Evolutionary conservation across 2,888 invertebrate species (phyloP).

Genomic region (Drosophila picticornis): DNA sequence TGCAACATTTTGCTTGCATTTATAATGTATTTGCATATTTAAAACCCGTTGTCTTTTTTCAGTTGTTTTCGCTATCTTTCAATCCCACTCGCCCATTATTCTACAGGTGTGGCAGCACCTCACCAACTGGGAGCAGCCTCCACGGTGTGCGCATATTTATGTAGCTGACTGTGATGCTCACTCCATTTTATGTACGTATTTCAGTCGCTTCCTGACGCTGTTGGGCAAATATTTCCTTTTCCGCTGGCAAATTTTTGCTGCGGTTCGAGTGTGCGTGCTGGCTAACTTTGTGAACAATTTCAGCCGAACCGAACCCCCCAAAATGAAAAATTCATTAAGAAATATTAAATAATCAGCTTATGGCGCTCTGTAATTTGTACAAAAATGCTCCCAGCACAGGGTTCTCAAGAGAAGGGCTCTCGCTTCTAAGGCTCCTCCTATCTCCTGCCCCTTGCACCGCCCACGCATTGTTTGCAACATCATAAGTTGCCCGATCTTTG

Average conservation of each 20-base stretch:
- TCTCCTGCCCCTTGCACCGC: neutral
- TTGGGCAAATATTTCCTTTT: constrained; percentile 56
- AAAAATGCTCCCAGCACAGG: constrained; percentile 5
- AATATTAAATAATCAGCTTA: constrained; percentile 79
- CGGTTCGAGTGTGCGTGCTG: constrained; percentile 24
- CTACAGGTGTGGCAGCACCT: constrained; percentile 24
- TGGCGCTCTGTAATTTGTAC: constrained; percentile 29
- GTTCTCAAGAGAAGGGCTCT: constrained; percentile 5
- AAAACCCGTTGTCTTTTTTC: constrained; percentile 52
- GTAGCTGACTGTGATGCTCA: constrained; percentile 12
- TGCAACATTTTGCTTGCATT: constrained; percentile 68
- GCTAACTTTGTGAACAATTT: constrained; percentile 12
- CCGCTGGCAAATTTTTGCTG: constrained; percentile 23
- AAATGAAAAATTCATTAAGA: constrained; percentile 70
- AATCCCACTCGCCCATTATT: neutral
- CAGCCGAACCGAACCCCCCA: neutral
- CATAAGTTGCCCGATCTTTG: constrained; percentile 67
- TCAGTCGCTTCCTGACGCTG: neutral
- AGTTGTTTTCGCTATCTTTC: constrained; percentile 11
- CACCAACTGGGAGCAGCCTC: neutral
- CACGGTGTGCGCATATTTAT: constrained; percentile 35
- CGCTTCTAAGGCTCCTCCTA: constrained; percentile 1
- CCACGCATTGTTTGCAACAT: constrained; percentile 27
- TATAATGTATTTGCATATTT: constrained; percentile 68
- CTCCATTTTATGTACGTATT: constrained; percentile 16